Evolutionary conservation across 2,888 invertebrate genomes (phyloP).

Genomic region (Lycocerus yunnanus): DNA sequence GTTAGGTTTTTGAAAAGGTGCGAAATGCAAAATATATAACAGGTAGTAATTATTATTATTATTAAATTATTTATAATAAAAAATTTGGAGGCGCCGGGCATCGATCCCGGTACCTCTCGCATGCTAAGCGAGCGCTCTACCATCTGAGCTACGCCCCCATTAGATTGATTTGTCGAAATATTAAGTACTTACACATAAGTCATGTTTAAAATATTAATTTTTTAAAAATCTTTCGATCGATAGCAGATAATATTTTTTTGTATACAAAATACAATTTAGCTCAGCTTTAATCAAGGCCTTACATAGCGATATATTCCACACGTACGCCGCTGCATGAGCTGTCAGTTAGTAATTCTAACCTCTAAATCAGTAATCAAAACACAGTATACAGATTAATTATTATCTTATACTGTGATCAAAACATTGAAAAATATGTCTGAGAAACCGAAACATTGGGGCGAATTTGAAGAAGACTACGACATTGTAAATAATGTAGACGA

Average conservation of each 20-base stretch:
- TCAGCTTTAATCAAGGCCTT: too few species aligned
- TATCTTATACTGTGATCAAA: too few species aligned
- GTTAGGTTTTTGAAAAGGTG: too few species aligned
- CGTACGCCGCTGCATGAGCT: too few species aligned
- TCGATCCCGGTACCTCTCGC: constrained; percentile 99
- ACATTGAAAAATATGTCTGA: neutral
- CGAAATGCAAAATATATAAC: too few species aligned
- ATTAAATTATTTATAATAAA: constrained; percentile 31
- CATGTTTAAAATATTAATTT: too few species aligned
- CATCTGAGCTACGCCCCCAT: constrained; percentile 93
- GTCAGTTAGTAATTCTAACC: neutral
- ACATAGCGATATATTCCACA: too few species aligned
- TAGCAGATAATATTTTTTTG: too few species aligned
- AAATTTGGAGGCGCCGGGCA: constrained; percentile 88
- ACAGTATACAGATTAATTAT: too few species aligned
- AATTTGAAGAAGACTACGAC: constrained; percentile 5
- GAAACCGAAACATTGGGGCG: constrained; percentile 17
- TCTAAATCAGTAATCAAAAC: neutral
- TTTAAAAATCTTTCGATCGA: too few species aligned
- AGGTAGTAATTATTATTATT: too few species aligned
- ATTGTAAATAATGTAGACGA: neutral
- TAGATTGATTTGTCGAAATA: neutral
- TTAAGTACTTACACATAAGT: neutral
- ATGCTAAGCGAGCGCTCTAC: constrained; percentile 99
- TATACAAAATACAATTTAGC: too few species aligned